Base-by-base conservation (phyloP, 2,888 invertebrate genomes). In the Apotomis turbidana region DNA sequence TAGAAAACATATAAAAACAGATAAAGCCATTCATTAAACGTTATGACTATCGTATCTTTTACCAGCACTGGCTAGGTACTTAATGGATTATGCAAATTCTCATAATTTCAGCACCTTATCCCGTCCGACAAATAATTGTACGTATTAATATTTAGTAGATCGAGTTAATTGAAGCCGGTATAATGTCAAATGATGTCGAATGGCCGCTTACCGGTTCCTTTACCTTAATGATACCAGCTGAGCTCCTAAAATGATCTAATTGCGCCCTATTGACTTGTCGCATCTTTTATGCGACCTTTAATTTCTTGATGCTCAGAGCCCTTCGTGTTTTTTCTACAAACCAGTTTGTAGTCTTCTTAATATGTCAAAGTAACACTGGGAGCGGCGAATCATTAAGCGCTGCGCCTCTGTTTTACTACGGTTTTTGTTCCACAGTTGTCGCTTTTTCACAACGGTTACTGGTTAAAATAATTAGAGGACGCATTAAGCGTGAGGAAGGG, bases 291-390 rank as follows among this genome's bases (percentile, higher is more conserved):
- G 81, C 85, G 85, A 88, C 87, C 87, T 87, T 90, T 90, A 87
- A 86, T 89, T 89, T 89, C 83, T 85, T 78, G 83, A 83, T 84
- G 79, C 83, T 44, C 61, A 82, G 80, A 79, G 77, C 78, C 79
- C 81, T 81, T 80, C 74, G 38, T 68, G 15, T 70, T 88, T 88
- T 87, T 84, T 80, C 79, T 76, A 74, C 75, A 84, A 89, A 92
- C 90, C 88, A 83, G 91, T 91, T 90, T 87, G 81, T 80, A 84
- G 82, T 83, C 83, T 84, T 86, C 88, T 90, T 89, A 87, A 90
- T 90, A 91, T 90, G 89, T 89, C 89, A 88, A 88, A 86, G 89
- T 87, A 87, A 89, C 89, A 87, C 87, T 86, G 81, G 85, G 78
- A 82, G 49, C 68, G 49, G 57, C 70, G 79, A 86, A 84, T 83